Evolutionary conservation across 2,113 vertebrate genomes (phyloP).

Genomic region (Alligator sinensis): DNA sequence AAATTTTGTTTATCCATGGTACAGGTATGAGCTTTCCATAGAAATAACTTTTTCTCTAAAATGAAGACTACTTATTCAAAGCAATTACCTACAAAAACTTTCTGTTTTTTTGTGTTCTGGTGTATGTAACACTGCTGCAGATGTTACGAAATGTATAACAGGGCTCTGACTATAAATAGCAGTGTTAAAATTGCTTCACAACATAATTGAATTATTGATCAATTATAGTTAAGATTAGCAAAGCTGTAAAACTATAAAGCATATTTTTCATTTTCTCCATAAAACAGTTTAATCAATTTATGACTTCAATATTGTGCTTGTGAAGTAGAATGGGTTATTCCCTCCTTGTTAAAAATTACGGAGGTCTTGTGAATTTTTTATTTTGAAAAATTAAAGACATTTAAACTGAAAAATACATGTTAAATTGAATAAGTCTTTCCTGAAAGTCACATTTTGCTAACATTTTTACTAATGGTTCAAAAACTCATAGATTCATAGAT

Average conservation of each 20-base stretch:
- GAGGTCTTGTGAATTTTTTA: not conserved
- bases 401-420: not conserved
- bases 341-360: not conserved
- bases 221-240: no score
- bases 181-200: no score
- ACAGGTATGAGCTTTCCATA: slow-evolving; percentile 85
- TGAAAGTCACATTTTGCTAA: not conserved
- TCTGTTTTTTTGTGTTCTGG: not conserved
- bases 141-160: no score
- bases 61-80: not conserved
- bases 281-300: not conserved
- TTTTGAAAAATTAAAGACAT: not conserved
- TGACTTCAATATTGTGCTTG: not conserved
- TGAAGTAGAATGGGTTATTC: not conserved
- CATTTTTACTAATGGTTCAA: not conserved
- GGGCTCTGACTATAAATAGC: no score
- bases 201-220: no score
- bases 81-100: not conserved
- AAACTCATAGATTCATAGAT: no score
- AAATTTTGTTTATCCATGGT: slow-evolving; percentile 98
- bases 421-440: not conserved
- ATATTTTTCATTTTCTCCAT: not conserved
- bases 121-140: no score
- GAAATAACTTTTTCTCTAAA: not conserved
- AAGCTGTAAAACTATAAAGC: not conserved